A percentile compares a stretch with the other conserved stretches of the same genome.
Evolutionary conservation across 2,797 vertebrate genomes (phyloP).

Genomic region (Sebastes itinus): DNA sequence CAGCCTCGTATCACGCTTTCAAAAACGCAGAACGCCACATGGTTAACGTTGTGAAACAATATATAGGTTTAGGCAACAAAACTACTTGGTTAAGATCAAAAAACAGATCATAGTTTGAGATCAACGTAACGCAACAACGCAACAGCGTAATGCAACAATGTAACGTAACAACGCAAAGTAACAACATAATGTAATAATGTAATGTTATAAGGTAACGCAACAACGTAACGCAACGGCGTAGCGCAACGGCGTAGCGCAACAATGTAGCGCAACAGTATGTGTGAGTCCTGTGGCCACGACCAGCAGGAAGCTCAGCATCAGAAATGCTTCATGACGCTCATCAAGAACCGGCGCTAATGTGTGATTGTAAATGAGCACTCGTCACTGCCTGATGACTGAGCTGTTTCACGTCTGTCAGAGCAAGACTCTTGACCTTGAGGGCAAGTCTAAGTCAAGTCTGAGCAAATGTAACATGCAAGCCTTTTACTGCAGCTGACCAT

Average conservation of each 20-base stretch:
- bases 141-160: neutral
- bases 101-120: neutral
- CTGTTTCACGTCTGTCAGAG: neutral
- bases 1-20: neutral
- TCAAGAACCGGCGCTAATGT: neutral
- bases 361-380: neutral
- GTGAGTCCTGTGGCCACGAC: neutral
- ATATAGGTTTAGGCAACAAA: neutral
- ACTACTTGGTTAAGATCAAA: neutral
- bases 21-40: neutral
- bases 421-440: neutral
- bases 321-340: neutral
- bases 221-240: accelerated
- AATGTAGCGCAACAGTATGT: neutral
- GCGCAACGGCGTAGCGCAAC: accelerated
- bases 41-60: neutral
- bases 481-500: neutral
- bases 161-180: too few relatives aligned
- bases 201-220: neutral
- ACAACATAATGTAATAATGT: too few relatives aligned
- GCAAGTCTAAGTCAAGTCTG: neutral
- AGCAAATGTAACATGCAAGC: neutral
- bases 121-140: neutral
- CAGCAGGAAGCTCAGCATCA: neutral
- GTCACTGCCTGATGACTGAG: neutral